phyloP scores from a whole-genome alignment of 1,140 invertebrate genomes.

The Meloidogyne exigua region DNA sequence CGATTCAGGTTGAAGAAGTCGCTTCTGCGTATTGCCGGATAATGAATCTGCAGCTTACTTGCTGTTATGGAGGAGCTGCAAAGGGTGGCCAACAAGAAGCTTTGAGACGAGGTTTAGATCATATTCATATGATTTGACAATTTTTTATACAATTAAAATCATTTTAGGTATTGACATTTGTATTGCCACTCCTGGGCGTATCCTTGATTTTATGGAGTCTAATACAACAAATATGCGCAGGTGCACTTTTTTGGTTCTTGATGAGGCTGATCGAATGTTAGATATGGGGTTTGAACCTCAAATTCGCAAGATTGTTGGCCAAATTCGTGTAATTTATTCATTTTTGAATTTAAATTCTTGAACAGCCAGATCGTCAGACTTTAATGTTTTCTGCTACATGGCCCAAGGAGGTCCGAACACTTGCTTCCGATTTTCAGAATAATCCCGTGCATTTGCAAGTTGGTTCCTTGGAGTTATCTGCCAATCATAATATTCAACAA shows the following conservation, averaged over 20 bases:
- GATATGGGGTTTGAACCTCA: constrained; percentile 99
- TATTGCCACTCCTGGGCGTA: constrained; percentile 80
- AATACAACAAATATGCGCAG: constrained; percentile 81
- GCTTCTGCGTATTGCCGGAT: constrained; percentile 81
- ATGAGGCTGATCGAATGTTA: constrained; percentile 97
- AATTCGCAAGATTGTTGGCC: constrained; percentile 91
- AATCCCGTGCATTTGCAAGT: constrained; percentile 90
- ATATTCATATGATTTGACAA: too few species aligned
- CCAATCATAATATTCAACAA: constrained; percentile 88
- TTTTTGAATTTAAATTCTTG: constrained; percentile 28
- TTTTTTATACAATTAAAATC: neutral
- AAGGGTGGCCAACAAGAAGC: constrained; percentile 72
- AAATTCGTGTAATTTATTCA: constrained; percentile 72
- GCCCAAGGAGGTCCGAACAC: constrained; percentile 88
- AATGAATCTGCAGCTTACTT: constrained; percentile 82
- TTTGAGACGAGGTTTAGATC: constrained; percentile 75
- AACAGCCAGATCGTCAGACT: constrained; percentile 80
- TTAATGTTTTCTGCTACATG: constrained; percentile 98
- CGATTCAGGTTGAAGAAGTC: constrained; percentile 91
- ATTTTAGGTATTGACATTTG: constrained; percentile 43
- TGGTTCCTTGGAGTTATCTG: constrained; percentile 83
- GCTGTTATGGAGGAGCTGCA: constrained; percentile 81
- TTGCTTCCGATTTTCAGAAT: constrained; percentile 89
- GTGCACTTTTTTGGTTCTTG: constrained; percentile 89
- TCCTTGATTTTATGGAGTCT: constrained; percentile 90